Evolutionary conservation across 2,888 invertebrate genomes (phyloP).

Genomic region (Argyra leucocephala): DNA sequence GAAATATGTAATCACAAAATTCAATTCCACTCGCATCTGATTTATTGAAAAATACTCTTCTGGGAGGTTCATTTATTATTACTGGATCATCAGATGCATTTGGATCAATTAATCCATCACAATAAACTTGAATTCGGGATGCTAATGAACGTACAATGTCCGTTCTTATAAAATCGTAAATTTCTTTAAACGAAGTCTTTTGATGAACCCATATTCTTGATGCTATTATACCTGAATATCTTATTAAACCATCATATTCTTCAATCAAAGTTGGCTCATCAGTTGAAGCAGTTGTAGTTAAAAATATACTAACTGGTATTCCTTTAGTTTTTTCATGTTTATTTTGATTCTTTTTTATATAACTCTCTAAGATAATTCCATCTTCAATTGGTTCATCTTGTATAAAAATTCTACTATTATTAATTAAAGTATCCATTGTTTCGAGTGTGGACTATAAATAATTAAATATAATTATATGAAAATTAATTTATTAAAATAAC

Average conservation of each 20-base stretch:
- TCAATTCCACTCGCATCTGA: slow-evolving; percentile 51
- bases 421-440: slow-evolving; percentile 44
- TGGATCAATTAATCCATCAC: slow-evolving; percentile 68
- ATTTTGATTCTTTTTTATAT: slow-evolving; percentile 49
- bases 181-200: slow-evolving; percentile 63
- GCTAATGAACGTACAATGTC: slow-evolving; percentile 78
- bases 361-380: slow-evolving; percentile 53
- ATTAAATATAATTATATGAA: not conserved
- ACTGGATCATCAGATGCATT: slow-evolving; percentile 32
- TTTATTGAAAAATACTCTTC: slow-evolving; percentile 70
- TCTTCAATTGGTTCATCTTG: slow-evolving; percentile 60
- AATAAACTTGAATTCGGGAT: slow-evolving; percentile 81
- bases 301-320: slow-evolving; percentile 26
- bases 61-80: slow-evolving; percentile 80
- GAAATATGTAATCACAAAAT: slow-evolving; percentile 83
- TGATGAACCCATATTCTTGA: slow-evolving; percentile 67
- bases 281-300: not conserved
- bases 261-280: slow-evolving; percentile 14
- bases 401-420: slow-evolving; percentile 60
- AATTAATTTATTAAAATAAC: not conserved
- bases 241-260: slow-evolving; percentile 26
- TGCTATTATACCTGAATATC: slow-evolving; percentile 36
- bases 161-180: slow-evolving; percentile 62
- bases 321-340: slow-evolving; percentile 35
- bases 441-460: slow-evolving; percentile 43